These are phyloP conservation scores for Eupithecia tripunctaria DNA, from an alignment of 2,888 invertebrate species.

Conservation along the genomic window DNA sequence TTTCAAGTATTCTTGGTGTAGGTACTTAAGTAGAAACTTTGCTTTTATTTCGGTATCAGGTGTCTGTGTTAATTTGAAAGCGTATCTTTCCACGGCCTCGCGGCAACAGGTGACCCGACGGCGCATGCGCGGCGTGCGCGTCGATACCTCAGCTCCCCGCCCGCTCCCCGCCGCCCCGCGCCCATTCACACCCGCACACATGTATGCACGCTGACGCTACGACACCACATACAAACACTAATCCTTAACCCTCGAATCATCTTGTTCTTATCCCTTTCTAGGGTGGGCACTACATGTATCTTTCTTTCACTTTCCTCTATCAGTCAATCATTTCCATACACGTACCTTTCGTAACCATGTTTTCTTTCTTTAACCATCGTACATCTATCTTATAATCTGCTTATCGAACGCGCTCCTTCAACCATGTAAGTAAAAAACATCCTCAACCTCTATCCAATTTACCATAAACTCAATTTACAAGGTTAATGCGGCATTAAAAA, in stretches of 20 bases:
- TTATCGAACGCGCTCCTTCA: background rate
- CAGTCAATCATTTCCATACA: background rate
- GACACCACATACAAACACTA: conserved; percentile 37
- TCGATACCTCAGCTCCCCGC: conserved; percentile 73
- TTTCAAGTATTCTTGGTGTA: conserved; percentile 42
- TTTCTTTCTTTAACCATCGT: background rate
- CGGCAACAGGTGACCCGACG: conserved; percentile 79
- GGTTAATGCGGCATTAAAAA: background rate
- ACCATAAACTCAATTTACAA: background rate
- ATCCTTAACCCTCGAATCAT: conserved; percentile 10
- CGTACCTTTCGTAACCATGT: background rate
- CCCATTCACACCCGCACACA: conserved; percentile 78
- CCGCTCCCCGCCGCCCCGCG: conserved; percentile 51
- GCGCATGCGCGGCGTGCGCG: conserved; percentile 79
- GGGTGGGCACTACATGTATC: background rate
- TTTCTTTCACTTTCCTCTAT: background rate
- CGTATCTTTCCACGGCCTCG: conserved; percentile 81
- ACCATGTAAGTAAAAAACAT: background rate
- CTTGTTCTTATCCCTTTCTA: background rate
- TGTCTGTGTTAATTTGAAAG: conserved; percentile 80
- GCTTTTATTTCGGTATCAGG: conserved; percentile 78
- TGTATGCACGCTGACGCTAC: conserved; percentile 40
- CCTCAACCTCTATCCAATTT: background rate
- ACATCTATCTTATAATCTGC: background rate
- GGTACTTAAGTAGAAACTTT: conserved; percentile 58